A percentile compares a stretch with the other conserved stretches of the same genome.
Evolutionary conservation across 2,113 vertebrate species (phyloP).

Genomic region (Gobiocypris rarus): DNA sequence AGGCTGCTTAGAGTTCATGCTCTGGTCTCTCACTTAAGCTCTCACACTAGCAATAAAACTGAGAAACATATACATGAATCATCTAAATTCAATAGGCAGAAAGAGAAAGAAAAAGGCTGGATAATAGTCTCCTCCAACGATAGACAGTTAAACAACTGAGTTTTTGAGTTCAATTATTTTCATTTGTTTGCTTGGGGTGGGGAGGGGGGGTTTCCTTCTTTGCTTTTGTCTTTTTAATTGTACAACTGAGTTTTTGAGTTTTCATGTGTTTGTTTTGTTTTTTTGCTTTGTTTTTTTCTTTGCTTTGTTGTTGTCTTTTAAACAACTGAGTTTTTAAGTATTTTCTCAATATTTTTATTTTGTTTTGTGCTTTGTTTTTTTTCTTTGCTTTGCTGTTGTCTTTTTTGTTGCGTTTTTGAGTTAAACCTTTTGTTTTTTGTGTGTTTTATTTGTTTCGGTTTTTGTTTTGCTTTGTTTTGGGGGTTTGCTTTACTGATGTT

Average conservation of each 20-base stretch:
- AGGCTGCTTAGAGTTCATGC: constrained; percentile 70
- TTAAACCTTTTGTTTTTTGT: too few relatives aligned
- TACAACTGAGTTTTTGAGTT: background rate
- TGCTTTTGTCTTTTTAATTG: background rate
- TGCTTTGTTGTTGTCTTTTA: background rate
- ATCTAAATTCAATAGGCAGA: constrained; percentile 31
- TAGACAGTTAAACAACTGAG: constrained; percentile 11
- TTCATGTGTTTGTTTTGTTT: background rate
- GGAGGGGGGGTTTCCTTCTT: too few relatives aligned
- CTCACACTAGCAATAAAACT: constrained; percentile 56
- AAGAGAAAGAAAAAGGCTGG: constrained; percentile 20
- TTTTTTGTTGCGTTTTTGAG: too few relatives aligned
- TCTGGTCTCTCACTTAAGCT: constrained; percentile 55
- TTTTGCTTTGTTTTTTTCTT: background rate
- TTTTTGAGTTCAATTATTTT: background rate
- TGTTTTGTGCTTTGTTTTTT: background rate
- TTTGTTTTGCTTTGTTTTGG: too few relatives aligned
- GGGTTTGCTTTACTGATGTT: too few relatives aligned
- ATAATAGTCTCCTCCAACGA: constrained; percentile 24
- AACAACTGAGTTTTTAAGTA: background rate
- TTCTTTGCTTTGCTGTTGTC: background rate
- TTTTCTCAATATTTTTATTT: background rate
- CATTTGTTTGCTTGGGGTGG: background rate
- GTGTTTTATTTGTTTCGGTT: too few relatives aligned
- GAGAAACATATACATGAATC: constrained; percentile 54